phyloP scores from a whole-genome alignment of 2,113 vertebrate genomes.

The Glaucidium brasilianum region DNA sequence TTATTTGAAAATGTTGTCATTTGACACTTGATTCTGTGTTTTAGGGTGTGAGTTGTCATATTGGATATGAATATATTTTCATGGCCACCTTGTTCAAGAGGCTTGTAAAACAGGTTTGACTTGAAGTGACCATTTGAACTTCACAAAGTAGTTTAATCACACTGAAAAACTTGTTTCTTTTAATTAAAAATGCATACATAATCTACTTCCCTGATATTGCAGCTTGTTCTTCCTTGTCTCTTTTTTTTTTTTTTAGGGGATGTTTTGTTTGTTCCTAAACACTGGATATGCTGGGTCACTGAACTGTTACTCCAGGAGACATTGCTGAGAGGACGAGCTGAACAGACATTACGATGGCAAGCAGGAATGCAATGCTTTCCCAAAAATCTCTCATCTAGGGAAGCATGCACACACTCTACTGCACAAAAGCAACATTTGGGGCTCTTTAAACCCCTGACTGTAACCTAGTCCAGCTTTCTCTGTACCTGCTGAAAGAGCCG shows the following conservation, averaged over 20 bases:
- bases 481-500: not conserved
- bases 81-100: not conserved
- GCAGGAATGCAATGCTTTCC: not conserved
- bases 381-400: not conserved
- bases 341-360: not conserved
- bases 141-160: constrained; percentile 9
- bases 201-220: not conserved
- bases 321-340: not conserved
- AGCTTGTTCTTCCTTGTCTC: constrained; percentile 35
- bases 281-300: not conserved
- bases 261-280: not conserved
- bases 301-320: constrained; percentile 13
- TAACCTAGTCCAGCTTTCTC: not conserved
- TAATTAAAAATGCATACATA: constrained; percentile 37
- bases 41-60: not conserved
- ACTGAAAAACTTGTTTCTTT: constrained; percentile 50
- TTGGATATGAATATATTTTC: not conserved
- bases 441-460: not conserved
- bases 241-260: constrained; percentile 45
- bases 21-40: not conserved
- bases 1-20: not conserved
- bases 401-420: not conserved
- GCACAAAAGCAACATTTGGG: not conserved
- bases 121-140: constrained; percentile 55
- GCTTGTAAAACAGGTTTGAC: constrained; percentile 49